Base-by-base conservation (phyloP, 1,140 invertebrate species). In the Venustaconcha ellipsiformis region DNA sequence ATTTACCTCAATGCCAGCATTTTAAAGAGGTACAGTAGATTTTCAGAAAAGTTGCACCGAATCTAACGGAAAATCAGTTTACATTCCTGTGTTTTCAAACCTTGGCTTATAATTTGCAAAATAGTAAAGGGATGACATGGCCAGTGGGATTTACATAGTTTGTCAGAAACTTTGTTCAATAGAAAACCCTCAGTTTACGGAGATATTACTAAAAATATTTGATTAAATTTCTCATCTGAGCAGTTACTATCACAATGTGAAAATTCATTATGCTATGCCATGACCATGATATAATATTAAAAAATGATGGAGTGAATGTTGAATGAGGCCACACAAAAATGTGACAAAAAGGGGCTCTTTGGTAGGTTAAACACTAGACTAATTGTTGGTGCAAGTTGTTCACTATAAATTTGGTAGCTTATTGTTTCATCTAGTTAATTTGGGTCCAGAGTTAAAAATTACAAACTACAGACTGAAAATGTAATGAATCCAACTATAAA, bases 81-180 rank as follows among this genome's bases (percentile, higher is more conserved):
- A 48, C 37, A 48, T 6, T 48, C 0, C 0, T 48, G 5, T 48
- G 37, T 48, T 48, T 6, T 8, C 6, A 48, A 48, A 6, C 11
- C 37, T 8, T 48, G 6, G 4, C 8, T 48, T 48, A 6, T 48
- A 48, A 48, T 48, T 48, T 48, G 6, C 37, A 48, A 48, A 48
- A 48, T 8, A 48, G 37, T 6, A 76, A 71, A 8, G 74, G 74
- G n/a, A 76, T 76, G 74, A 67, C 57, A 66, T 76, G 69, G 69
- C 63, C 68, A 37, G 55, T 30, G 70, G 57, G 74, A 76, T 12
- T 55, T 71, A 2, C 66, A 67, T 26, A 67, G 74, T 56, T 67
- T 76, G 68, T 2, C 74, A 23, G n/a, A 67, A 1, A 67, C 63
- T n/a, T 23, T 76, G 5, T 71, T 67, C n/a, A 70, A 76, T 37